Evolutionary conservation across 2,113 vertebrate genomes (phyloP).

Genomic region (Gobiocypris rarus): DNA sequence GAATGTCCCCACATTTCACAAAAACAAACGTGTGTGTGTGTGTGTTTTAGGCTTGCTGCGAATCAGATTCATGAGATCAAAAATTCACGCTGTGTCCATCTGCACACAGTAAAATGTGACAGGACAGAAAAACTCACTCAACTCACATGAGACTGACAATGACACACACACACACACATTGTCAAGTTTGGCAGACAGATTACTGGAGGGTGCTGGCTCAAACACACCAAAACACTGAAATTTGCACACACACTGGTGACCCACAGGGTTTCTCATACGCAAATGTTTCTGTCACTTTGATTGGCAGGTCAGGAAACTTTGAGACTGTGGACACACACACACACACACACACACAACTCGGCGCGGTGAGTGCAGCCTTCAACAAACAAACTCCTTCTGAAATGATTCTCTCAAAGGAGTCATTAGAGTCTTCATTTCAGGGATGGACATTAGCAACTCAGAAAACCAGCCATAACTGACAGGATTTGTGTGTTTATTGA

Average conservation of each 20-base stretch:
- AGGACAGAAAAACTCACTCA: neutral
- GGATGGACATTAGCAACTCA: too few species aligned
- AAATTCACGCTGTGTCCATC: conserved; percentile 34
- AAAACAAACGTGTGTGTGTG: too few species aligned
- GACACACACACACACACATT: conserved; percentile 3
- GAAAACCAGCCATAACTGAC: too few species aligned
- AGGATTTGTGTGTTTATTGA: too few species aligned
- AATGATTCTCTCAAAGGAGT: neutral
- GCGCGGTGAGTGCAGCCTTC: neutral
- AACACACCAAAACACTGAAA: neutral
- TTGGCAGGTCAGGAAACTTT: neutral
- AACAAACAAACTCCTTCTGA: neutral
- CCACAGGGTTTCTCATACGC: neutral
- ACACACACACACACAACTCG: neutral
- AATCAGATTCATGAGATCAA: conserved; percentile 17
- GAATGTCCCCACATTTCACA: too few species aligned
- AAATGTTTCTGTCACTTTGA: conserved; percentile 25
- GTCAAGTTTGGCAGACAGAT: conserved; percentile 23
- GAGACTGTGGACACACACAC: too few species aligned
- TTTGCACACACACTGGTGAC: neutral
- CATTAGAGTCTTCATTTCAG: too few species aligned
- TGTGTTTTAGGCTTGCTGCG: neutral
- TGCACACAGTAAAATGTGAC: conserved; percentile 16
- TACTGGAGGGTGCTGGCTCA: conserved; percentile 23
- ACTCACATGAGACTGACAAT: neutral